Conservation (phyloP, 2,797 vertebrate genomes). For the Melanotaenia pygmaea region DNA sequence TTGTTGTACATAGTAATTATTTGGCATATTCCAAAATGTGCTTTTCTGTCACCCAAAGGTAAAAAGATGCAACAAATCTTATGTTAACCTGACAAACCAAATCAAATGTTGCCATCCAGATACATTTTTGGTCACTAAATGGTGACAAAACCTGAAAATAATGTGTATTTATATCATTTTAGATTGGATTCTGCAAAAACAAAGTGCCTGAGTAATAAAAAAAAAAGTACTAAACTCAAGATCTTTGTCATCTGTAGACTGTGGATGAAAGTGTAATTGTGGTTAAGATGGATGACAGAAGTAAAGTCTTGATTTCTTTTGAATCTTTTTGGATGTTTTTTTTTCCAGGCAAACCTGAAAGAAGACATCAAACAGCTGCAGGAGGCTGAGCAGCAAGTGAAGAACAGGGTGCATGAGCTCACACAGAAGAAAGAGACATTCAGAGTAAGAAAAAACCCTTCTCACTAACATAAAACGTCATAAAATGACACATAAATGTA, state of each 20-base stretch:
- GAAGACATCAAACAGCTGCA: conserved; percentile 78
- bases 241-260: background rate
- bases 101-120: background rate
- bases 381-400: conserved; percentile 66
- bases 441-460: conserved; percentile 58
- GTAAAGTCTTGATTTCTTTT: background rate
- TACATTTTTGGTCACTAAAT: background rate
- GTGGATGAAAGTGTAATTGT: background rate
- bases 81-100: background rate
- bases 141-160: too few relatives aligned
- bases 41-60: background rate
- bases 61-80: background rate
- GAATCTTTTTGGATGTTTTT: conserved; percentile 6
- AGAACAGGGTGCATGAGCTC: conserved; percentile 63
- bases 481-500: background rate
- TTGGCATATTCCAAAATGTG: too few relatives aligned
- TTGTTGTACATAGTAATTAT: background rate
- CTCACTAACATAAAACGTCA: background rate
- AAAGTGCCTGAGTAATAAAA: background rate
- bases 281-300: background rate
- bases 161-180: background rate
- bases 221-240: background rate
- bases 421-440: conserved; percentile 69
- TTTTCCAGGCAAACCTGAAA: conserved; percentile 76
- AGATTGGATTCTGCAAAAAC: background rate